Percentiles rank a stretch among this genome's conserved stretches.
Evolutionary conservation across 2,797 vertebrate genomes (phyloP).

Genomic region (Notamacropus eugenii): DNA sequence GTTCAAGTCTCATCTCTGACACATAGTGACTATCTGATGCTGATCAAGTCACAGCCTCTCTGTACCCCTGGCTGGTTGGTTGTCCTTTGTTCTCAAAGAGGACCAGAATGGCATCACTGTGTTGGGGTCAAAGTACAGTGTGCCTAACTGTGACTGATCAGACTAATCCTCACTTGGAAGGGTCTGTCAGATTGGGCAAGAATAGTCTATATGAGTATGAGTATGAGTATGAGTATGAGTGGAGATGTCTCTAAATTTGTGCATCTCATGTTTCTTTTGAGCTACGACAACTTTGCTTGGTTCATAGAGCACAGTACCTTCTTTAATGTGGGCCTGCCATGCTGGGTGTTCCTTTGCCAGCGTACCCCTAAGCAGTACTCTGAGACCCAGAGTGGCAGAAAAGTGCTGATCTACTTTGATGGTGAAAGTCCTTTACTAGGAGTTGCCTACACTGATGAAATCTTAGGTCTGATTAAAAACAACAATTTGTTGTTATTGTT

Average conservation of each 20-base stretch:
- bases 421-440: background rate
- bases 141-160: background rate
- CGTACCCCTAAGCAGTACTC: background rate
- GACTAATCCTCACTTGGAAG: background rate
- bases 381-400: background rate
- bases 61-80: background rate
- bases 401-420: background rate
- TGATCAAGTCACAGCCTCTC: background rate
- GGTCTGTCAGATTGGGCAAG: background rate
- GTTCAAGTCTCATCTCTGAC: background rate
- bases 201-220: background rate
- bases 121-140: background rate
- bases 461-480: background rate
- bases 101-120: background rate
- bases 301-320: background rate
- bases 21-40: background rate
- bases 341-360: background rate
- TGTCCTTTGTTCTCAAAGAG: background rate
- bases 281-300: background rate
- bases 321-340: background rate
- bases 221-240: background rate
- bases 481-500: background rate
- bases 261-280: background rate
- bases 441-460: background rate
- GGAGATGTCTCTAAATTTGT: background rate